Conservation (phyloP, 1,140 invertebrate species). For the Drosophila baimaii region DNA sequence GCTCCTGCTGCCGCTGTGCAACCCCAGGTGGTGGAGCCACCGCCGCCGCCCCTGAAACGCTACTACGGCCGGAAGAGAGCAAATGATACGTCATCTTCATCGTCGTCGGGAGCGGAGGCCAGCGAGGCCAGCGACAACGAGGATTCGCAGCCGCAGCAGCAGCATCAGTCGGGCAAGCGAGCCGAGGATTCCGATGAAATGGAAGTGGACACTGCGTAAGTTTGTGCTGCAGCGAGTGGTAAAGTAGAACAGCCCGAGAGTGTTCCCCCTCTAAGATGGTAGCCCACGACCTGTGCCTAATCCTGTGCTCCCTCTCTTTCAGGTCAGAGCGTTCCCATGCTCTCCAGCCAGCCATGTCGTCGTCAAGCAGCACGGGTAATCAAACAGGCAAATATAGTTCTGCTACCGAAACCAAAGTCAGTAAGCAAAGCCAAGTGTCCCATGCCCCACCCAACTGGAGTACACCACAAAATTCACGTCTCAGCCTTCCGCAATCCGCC, state of each 20-base stretch:
- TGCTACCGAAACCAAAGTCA: slow-evolving; percentile 93
- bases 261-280: not conserved
- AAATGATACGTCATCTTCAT: slow-evolving; percentile 84
- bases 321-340: slow-evolving; percentile 80
- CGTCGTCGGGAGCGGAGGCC: slow-evolving; percentile 54
- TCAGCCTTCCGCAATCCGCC: slow-evolving; percentile 44
- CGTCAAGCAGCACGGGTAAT: slow-evolving; percentile 80
- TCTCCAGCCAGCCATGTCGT: slow-evolving; percentile 60
- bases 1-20: slow-evolving; percentile 10
- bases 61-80: slow-evolving; percentile 89
- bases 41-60: slow-evolving; percentile 85
- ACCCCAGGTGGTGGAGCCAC: slow-evolving; percentile 66
- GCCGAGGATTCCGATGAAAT: slow-evolving; percentile 73
- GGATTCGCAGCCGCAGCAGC: slow-evolving; percentile 38
- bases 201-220: slow-evolving; percentile 83
- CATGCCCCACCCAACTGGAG: slow-evolving; percentile 76
- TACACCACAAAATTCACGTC: slow-evolving; percentile 77
- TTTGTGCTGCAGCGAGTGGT: slow-evolving; percentile 67
- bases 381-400: slow-evolving; percentile 84
- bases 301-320: slow-evolving; percentile 40
- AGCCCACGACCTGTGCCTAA: not conserved
- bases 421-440: slow-evolving; percentile 92
- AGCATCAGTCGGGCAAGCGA: slow-evolving; percentile 40
- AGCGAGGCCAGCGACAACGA: slow-evolving; percentile 65
- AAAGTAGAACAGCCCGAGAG: slow-evolving; percentile 68